A percentile compares a stretch with the other conserved stretches of the same genome.
Evolutionary conservation across 2,888 invertebrate species (phyloP).

Genomic region (Bhutanitis thaidina): DNA sequence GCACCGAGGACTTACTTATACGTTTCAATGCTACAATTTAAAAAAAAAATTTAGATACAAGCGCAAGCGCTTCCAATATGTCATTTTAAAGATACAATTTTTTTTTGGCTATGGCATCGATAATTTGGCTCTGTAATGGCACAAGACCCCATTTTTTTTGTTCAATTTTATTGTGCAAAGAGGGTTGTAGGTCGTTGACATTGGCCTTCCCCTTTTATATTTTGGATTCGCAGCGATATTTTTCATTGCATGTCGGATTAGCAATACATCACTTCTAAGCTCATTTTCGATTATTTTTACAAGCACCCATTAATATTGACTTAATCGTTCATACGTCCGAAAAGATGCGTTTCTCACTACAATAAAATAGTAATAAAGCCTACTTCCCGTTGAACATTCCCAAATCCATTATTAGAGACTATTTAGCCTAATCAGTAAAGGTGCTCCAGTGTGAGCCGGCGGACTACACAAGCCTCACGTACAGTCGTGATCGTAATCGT

Average conservation of each 20-base stretch:
- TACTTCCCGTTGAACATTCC: no score
- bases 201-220: constrained; percentile 65
- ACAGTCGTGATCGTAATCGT: no score
- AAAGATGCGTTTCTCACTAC: constrained; percentile 10
- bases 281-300: constrained; percentile 25
- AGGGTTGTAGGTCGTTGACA: constrained; percentile 75
- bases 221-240: constrained; percentile 64
- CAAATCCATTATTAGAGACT: no score
- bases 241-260: constrained; percentile 64
- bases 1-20: no score
- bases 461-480: no score
- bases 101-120: constrained; percentile 50
- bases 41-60: no score
- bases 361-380: no score
- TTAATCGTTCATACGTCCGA: constrained; percentile 39
- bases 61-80: no score
- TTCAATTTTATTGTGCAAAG: constrained; percentile 58
- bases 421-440: no score
- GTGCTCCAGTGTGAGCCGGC: no score
- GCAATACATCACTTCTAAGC: constrained; percentile 63
- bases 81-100: no score
- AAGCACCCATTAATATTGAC: constrained; percentile 20
- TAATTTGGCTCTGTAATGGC: constrained; percentile 67
- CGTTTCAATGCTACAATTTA: no score
- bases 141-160: constrained; percentile 61